Evolutionary conservation across 2,888 invertebrate genomes (phyloP).

Genomic region (Xanthorhoe designata): DNA sequence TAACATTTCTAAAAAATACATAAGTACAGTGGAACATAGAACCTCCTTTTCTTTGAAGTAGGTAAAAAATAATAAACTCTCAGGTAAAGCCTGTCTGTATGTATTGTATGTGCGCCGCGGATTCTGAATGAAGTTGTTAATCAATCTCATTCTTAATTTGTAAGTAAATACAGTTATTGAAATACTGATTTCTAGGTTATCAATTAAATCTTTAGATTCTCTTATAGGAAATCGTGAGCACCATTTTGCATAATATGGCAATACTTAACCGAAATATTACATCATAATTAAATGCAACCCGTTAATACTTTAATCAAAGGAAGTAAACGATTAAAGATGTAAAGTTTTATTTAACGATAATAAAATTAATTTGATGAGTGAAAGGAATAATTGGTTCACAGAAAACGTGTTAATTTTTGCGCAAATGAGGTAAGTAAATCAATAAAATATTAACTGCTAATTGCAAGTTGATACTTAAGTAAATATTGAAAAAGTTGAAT

Average conservation of each 20-base stretch:
- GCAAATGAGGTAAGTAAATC: neutral
- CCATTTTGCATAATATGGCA: slow-evolving; percentile 43
- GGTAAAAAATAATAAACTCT: no score
- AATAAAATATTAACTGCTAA: neutral
- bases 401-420: slow-evolving; percentile 17
- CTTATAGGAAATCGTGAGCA: slow-evolving; percentile 37
- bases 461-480: neutral
- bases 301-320: slow-evolving; percentile 30
- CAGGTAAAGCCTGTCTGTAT: no score
- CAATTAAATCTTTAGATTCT: slow-evolving; percentile 27
- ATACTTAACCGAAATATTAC: slow-evolving; percentile 40
- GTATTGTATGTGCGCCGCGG: no score
- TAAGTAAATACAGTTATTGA: no score
- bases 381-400: slow-evolving; percentile 23
- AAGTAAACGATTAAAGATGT: slow-evolving; percentile 27
- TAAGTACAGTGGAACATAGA: no score
- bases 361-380: slow-evolving; percentile 27
- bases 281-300: slow-evolving; percentile 34
- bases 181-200: slow-evolving; percentile 24
- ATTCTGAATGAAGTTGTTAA: neutral
- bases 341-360: slow-evolving; percentile 21
- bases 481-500: neutral
- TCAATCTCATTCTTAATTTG: no score
- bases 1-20: no score
- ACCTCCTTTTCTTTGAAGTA: no score